Evolutionary conservation across 2,888 invertebrate genomes (phyloP).

Genomic region (Lamellibrachia columna): DNA sequence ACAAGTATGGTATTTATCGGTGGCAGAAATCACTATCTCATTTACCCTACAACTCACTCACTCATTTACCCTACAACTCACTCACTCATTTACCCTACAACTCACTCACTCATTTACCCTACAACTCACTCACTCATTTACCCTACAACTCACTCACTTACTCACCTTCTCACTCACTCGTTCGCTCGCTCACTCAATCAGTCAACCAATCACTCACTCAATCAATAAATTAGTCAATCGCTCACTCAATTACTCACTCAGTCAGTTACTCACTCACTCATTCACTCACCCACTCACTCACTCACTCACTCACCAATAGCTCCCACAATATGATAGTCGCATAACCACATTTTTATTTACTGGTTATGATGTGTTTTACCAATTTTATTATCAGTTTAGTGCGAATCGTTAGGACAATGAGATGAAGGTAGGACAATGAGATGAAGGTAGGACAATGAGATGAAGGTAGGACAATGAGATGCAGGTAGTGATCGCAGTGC

Average conservation of each 20-base stretch:
- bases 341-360: background rate
- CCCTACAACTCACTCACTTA: too few relatives aligned
- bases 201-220: too few relatives aligned
- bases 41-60: background rate
- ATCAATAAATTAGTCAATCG: too few relatives aligned
- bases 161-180: background rate
- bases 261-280: constrained; percentile 23
- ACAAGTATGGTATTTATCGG: too few relatives aligned
- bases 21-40: too few relatives aligned
- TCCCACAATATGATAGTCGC: background rate
- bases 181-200: constrained; percentile 24
- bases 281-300: constrained; percentile 26
- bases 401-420: background rate
- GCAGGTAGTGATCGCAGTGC: background rate
- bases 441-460: background rate
- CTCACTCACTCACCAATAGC: constrained; percentile 22
- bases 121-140: too few relatives aligned
- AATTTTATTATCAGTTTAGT: background rate
- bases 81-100: too few relatives aligned
- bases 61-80: too few relatives aligned
- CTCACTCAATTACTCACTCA: constrained; percentile 36
- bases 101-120: too few relatives aligned
- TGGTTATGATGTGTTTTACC: background rate
- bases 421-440: background rate
- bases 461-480: background rate